A percentile compares a stretch with the other conserved stretches of the same genome.
Conservation (phyloP, 2,888 invertebrate species). For the Melanargia galathea region DNA sequence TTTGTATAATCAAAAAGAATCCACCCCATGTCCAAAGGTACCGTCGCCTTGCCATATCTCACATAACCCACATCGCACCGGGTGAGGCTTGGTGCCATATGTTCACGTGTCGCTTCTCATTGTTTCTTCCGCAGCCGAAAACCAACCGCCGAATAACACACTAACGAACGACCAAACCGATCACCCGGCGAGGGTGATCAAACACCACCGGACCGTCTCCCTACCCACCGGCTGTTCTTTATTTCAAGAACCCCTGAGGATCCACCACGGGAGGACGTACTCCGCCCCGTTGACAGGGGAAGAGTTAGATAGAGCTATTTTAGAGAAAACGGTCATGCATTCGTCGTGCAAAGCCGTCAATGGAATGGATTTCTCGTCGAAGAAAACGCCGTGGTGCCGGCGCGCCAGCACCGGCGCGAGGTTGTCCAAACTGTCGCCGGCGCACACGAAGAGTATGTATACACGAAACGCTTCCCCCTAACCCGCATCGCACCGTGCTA, state of each 20-base stretch:
- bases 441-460: conserved; percentile 79
- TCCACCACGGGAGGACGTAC: conserved; percentile 85
- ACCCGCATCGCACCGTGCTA: conserved; percentile 41
- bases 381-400: conserved; percentile 65
- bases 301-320: conserved; percentile 63
- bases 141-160: conserved; percentile 73
- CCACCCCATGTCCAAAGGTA: conserved; percentile 27
- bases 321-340: conserved; percentile 61
- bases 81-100: conserved; percentile 70
- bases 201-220: conserved; percentile 72
- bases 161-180: conserved; percentile 67
- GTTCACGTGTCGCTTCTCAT: conserved; percentile 76
- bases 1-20: background rate
- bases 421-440: conserved; percentile 73
- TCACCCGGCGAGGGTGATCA: conserved; percentile 54
- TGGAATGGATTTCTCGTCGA: conserved; percentile 56
- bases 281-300: conserved; percentile 86
- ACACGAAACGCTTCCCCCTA: conserved; percentile 38
- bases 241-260: conserved; percentile 67
- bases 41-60: conserved; percentile 39
- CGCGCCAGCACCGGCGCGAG: conserved; percentile 75
- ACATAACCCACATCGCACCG: conserved; percentile 57
- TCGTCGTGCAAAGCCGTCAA: conserved; percentile 67
- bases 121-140: conserved; percentile 73
- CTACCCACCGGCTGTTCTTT: conserved; percentile 66